Base-by-base conservation (phyloP, 1,140 invertebrate species). In the Schlechtendalia chinensis region DNA sequence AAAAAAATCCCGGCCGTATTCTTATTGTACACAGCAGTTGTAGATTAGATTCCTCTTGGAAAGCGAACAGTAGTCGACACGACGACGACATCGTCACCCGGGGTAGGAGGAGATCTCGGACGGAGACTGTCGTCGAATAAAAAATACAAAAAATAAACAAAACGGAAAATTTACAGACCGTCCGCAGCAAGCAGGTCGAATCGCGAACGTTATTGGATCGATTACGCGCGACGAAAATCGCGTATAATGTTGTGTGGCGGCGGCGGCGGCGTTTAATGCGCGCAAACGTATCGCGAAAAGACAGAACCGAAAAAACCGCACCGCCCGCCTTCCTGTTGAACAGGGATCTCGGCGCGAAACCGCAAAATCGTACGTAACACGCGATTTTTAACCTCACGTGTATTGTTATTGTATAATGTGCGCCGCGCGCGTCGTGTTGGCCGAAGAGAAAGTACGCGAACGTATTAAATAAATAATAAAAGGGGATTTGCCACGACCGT, bases 381-480 rank as follows among this genome's bases (percentile, higher is more conserved):
- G 50, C n/a, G n/a, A n/a, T n/a, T 19, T 54, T 47, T 45, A 45
- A 67, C 0, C 11, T 16, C 16, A 16, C 67, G 6, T 50, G 16
- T 59, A 39, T 54, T n/a, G n/a, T n/a, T n/a, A n/a, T n/a, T n/a
- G n/a, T n/a, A n/a, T n/a, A n/a, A n/a, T n/a, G n/a, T n/a, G n/a
- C n/a, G n/a, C n/a, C n/a, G n/a, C n/a, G n/a, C n/a, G 12, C 24
- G 47, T 12, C 24, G 47, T n/a, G 32, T 39, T 39, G 11, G 50
- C 69, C 47, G 50, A 72, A 54, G 69, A 54, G 69, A 72, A 72
- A 72, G 69, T 72, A 72, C 24, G 67, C 16, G 69, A 54, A 72
- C 54, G 54, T 54, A 29, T 53, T 71, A 50, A n/a, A 45, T 69
- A 69, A 50, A 72, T 19, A 53, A 53, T 72, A 29, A 72, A n/a